Conservation (phyloP, 1,140 invertebrate species). For the Rhynchophorus ferrugineus region DNA sequence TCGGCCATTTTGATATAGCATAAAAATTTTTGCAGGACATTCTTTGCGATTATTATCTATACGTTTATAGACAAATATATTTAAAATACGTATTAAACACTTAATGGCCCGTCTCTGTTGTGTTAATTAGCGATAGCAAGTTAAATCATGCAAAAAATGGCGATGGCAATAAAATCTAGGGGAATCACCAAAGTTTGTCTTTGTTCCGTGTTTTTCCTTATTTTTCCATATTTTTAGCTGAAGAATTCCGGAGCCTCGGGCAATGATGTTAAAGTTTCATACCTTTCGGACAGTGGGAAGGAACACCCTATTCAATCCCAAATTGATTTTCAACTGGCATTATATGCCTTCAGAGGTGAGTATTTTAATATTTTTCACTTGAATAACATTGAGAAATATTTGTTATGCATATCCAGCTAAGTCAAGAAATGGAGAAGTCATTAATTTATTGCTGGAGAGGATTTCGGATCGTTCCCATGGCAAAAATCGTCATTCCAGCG, state of each 20-base stretch:
- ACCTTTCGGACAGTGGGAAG: constrained; percentile 30
- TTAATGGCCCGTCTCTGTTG: too few species aligned
- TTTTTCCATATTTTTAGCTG: constrained; percentile 25
- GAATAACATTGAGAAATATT: neutral
- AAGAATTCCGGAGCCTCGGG: constrained; percentile 37
- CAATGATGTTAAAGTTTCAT: constrained; percentile 35
- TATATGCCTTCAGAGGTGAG: constrained; percentile 32
- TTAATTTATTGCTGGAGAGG: constrained; percentile 33
- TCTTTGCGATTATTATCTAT: neutral
- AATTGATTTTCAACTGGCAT: constrained; percentile 34
- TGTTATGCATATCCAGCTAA: constrained; percentile 13
- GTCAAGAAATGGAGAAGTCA: constrained; percentile 33
- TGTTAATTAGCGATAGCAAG: too few species aligned
- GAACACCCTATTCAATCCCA: constrained; percentile 35
- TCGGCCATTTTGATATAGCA: constrained; percentile 3
- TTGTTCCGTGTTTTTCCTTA: too few species aligned
- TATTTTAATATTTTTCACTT: constrained; percentile 1
- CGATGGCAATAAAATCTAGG: neutral
- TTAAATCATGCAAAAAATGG: too few species aligned
- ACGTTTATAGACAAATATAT: too few species aligned
- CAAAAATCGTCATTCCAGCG: constrained; percentile 26
- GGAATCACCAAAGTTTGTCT: neutral
- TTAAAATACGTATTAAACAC: too few species aligned
- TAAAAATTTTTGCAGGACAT: neutral
- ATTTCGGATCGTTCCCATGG: constrained; percentile 13